These are phyloP conservation scores for Drosophila saltans DNA, from an alignment of 1,140 invertebrate genomes.

Conservation along the genomic window DNA sequence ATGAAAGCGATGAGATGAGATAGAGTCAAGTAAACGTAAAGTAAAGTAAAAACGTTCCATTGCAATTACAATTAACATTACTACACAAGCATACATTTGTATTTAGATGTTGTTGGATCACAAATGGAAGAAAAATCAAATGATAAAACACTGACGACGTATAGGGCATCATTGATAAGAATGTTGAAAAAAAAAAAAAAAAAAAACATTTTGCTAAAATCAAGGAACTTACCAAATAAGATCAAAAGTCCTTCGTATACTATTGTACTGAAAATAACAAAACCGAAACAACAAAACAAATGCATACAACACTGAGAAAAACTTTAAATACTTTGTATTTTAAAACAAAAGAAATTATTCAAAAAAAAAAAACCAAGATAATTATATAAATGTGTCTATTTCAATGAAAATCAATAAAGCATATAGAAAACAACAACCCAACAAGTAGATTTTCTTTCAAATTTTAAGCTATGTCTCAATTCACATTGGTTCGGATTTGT, in stretches of 20 bases:
- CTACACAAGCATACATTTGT: constrained; percentile 55
- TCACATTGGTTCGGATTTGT: no score
- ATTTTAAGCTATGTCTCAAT: no score
- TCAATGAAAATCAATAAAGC: constrained; percentile 79
- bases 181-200: background rate
- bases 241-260: constrained; percentile 78
- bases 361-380: constrained; percentile 54
- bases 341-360: constrained; percentile 56
- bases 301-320: constrained; percentile 37
- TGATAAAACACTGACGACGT: constrained; percentile 12
- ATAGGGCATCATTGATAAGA: background rate
- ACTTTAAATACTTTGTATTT: constrained; percentile 80
- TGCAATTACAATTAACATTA: constrained; percentile 68
- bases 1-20: constrained; percentile 17
- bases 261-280: constrained; percentile 78
- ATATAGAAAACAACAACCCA: constrained; percentile 22
- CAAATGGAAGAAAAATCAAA: constrained; percentile 36
- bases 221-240: constrained; percentile 48
- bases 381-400: constrained; percentile 78
- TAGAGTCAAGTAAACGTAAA: constrained; percentile 52
- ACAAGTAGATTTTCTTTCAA: no score
- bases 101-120: constrained; percentile 71
- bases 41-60: constrained; percentile 52
- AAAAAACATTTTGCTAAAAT: constrained; percentile 10
- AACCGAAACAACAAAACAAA: constrained; percentile 45